Percentiles rank a stretch among this genome's conserved stretches.
Conservation (phyloP, 2,113 vertebrate genomes). For the Columba livia region DNA sequence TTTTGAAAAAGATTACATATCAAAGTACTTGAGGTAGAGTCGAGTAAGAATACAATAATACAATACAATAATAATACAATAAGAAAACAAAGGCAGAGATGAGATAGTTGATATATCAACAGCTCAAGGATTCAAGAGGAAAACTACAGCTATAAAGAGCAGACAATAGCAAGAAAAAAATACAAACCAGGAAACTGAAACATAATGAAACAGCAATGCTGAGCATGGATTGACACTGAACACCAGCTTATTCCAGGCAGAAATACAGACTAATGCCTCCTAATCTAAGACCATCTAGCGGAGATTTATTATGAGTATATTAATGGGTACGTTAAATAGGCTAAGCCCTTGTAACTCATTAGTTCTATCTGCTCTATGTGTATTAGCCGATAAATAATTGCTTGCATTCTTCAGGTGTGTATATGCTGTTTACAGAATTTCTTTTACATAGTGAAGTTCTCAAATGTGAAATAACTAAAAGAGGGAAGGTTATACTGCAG, state of each 20-base stretch:
- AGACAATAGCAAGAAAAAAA: not conserved
- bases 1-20: not conserved
- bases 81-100: not conserved
- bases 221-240: not conserved
- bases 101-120: not conserved
- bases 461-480: not conserved
- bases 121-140: not conserved
- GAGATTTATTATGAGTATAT: not conserved
- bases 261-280: not conserved
- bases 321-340: not conserved
- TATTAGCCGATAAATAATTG: not conserved
- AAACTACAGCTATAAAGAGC: not conserved
- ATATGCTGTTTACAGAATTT: not conserved
- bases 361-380: not conserved
- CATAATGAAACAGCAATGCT: not conserved
- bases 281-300: not conserved
- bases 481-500: not conserved
- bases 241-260: not conserved
- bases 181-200: not conserved
- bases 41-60: not conserved
- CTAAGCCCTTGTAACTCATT: not conserved
- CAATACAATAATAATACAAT: too few relatives aligned
- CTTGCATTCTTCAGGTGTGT: not conserved
- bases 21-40: not conserved
- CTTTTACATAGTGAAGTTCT: not conserved